phyloP scores from a whole-genome alignment of 1,140 invertebrate genomes.

The Drosophila seguyi region DNA sequence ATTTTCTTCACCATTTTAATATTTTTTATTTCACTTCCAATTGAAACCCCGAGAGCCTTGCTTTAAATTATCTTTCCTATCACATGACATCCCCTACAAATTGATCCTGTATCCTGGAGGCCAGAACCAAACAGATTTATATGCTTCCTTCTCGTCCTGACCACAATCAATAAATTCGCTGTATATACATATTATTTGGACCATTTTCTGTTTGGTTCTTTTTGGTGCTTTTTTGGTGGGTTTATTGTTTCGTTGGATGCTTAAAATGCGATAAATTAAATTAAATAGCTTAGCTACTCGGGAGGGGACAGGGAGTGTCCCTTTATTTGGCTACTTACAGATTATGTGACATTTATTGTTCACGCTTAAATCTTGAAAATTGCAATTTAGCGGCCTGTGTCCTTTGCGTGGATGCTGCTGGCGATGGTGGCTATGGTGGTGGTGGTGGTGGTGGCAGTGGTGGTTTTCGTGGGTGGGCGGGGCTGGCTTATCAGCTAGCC shows the following conservation, averaged over 20 bases:
- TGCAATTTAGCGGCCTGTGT: conserved; percentile 74
- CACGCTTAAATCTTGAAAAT: conserved; percentile 82
- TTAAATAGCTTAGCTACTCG: conserved; percentile 62
- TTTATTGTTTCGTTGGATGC: conserved; percentile 76
- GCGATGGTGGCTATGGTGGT: conserved; percentile 2
- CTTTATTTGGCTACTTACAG: conserved; percentile 83
- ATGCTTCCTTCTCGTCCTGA: conserved; percentile 19
- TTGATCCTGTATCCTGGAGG: conserved; percentile 1
- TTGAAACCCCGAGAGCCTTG: not conserved
- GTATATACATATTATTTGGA: conserved; percentile 47
- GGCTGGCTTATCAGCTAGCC: conserved; percentile 56
- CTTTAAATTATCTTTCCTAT: conserved; percentile 12
- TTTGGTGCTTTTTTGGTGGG: conserved; percentile 21
- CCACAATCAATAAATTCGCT: conserved; percentile 79
- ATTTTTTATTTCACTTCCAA: not conserved
- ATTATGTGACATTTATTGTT: conserved; percentile 84
- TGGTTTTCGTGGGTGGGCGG: conserved; percentile 3
- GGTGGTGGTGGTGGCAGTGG: conserved; percentile 10
- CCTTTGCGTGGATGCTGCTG: conserved; percentile 28
- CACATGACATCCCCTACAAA: conserved; percentile 32
- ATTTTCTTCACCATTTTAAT: no score
- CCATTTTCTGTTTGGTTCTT: conserved; percentile 36
- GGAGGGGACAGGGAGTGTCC: conserved; percentile 15
- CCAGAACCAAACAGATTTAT: conserved; percentile 15
- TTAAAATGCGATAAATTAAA: conserved; percentile 84